phyloP scores from a whole-genome alignment of 2,888 invertebrate genomes.

The Euplagia quadripunctaria region DNA sequence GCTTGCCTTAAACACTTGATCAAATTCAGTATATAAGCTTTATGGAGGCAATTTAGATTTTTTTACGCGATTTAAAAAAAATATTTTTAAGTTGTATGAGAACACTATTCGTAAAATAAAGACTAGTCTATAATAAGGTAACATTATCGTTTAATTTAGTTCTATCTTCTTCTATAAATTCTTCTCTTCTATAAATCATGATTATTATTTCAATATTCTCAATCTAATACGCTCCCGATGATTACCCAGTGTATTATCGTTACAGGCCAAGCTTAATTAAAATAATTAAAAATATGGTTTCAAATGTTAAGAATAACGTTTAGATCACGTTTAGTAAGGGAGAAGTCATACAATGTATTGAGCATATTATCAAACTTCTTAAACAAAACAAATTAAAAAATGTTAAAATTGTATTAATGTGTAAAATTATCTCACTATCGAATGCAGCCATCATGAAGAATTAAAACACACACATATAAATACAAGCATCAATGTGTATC shows the following conservation, averaged over 20 bases:
- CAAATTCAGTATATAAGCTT: background rate
- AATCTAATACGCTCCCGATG: no score
- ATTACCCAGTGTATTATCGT: no score
- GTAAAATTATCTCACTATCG: background rate
- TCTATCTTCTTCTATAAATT: no score
- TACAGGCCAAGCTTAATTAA: no score
- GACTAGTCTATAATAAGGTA: background rate
- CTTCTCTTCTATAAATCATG: no score
- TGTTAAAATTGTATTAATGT: background rate
- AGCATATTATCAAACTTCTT: background rate
- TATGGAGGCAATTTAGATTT: background rate
- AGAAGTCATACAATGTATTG: no score
- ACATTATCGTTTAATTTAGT: background rate
- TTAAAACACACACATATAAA: background rate
- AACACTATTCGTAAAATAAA: background rate
- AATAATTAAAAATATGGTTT: no score
- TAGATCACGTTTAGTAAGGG: no score
- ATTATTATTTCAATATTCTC: no score
- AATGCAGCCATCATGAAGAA: background rate
- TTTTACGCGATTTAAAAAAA: background rate
- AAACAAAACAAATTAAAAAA: background rate
- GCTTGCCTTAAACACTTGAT: background rate
- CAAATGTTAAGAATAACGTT: no score
- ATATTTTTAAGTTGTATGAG: background rate
- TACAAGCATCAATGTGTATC: constrained; percentile 10